Evolutionary conservation across 1,140 invertebrate genomes (phyloP), one percentile per base, ranked within the genome.

Genomic region (Globodera rostochiensis): DNA sequence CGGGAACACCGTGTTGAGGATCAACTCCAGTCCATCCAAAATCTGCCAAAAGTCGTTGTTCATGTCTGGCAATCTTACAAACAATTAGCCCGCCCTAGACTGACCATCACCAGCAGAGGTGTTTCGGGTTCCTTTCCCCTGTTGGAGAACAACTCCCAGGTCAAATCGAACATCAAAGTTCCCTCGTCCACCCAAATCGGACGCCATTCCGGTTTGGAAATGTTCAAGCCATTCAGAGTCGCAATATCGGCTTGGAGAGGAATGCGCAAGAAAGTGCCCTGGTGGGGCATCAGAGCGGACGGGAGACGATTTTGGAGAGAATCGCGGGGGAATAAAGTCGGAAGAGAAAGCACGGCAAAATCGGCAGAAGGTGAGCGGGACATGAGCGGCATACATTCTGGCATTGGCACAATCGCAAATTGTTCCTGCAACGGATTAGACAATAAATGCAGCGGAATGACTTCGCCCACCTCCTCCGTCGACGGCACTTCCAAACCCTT

Each of bases 391-490:
- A 76, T 8, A 57, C 15, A 76, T 60, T 76, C 74, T 25, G 66
- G 57, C 66, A 64, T 36, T 19, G 74, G 74, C n/a, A 76, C 50
- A 76, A 76, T 76, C 8, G 74, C 66, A n/a, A 64, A 76, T 47
- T 76, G 74, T 46, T 60, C 73, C 50, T 74, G 46, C 13, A 74
- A 60, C 50, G 60, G 25, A 57, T 13, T 25, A 45, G 36, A 57
- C 60, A 74, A 74, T 74, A 15, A 36, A 74, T 13, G 73, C 25
- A 77, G 76, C 64, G 36, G 57, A 13, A 36, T 64, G 66, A 7
- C 64, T 3, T 70, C 36, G n/a, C 49, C 70, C 25, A 69, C 25
- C 77, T 47, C 53, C 9, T 64, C 64, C 53, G 47, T 25, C 25
- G 36, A n/a, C n/a, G 11, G 64, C 74, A 15, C 36, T 45, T 71